Evolutionary conservation across 2,888 invertebrate genomes (phyloP), one percentile per base, ranked within the genome.

Genomic region (Morpho deidamia): DNA sequence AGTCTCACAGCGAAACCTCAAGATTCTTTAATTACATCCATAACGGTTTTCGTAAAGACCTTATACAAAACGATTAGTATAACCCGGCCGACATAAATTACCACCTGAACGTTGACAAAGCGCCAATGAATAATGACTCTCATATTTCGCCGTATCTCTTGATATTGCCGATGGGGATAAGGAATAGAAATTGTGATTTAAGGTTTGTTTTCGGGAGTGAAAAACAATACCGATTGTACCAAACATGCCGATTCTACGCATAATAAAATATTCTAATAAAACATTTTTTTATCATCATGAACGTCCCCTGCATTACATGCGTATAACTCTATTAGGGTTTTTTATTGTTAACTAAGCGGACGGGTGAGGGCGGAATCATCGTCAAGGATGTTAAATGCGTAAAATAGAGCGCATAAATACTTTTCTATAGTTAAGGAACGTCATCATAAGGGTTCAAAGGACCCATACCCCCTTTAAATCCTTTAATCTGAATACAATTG

Each of bases 121-220:
- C 74, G 66, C 63, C 56, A 55, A 55, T 82, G 81, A 83, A 74
- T 83, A 80, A 86, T 84, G 81, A 67, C 77, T 71, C 71, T 73
- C 78, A 87, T 85, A 86, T 85, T 83, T 85, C 70, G 72, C 66
- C 79, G 77, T 83, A 86, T 86, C 83, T 85, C 70, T 72, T 78
- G 76, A 86, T 83, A 83, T 83, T 81, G 74, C 76, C 74, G 62
- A 72, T 76, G 75, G 76, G 81, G 82, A 80, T 81, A 81, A 81
- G 70, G 78, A 70, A 76, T 74, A 72, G 76, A 70, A 75, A 78
- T 78, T 78, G 77, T 72, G 67, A 65, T 66, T 70, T 68, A 75
- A 60, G 63, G 51, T 54, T 42, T 35, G 8, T 32, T 39, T 37
- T 34, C 33, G 34, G 11, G 8, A 32, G 7, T 8, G 14, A 11